Evolutionary conservation across 2,113 vertebrate species (phyloP).

Genomic region (Martes martes): DNA sequence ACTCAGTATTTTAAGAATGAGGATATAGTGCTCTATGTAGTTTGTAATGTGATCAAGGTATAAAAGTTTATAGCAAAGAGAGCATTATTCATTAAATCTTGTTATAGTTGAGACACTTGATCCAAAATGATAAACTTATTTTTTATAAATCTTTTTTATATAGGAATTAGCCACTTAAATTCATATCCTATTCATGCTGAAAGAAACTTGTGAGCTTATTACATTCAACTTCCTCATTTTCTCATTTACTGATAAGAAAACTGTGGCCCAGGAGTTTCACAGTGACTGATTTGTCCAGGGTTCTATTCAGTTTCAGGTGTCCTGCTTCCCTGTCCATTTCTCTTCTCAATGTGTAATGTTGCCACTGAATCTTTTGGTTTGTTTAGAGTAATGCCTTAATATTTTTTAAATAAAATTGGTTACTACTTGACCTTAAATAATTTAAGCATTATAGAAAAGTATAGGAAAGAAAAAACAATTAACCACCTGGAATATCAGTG

Average conservation of each 20-base stretch:
- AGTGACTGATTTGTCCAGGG: not conserved
- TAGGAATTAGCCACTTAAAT: conserved; percentile 11
- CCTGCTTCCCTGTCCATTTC: not conserved
- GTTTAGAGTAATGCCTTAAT: not conserved
- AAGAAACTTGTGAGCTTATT: conserved; percentile 6
- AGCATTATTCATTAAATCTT: conserved; percentile 28
- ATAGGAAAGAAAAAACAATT: not conserved
- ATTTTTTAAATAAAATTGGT: not conserved
- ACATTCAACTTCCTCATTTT: conserved; percentile 21
- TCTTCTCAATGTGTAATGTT: not conserved
- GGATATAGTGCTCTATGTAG: not conserved
- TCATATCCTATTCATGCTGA: not conserved
- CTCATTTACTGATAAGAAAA: not conserved
- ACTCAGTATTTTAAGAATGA: conserved; percentile 22
- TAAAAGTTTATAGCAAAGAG: conserved; percentile 5
- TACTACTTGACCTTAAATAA: conserved; percentile 15
- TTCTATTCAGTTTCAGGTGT: not conserved
- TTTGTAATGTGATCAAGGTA: not conserved
- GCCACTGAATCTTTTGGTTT: not conserved
- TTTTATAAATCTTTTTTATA: not conserved
- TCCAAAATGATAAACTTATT: not conserved
- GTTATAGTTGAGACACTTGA: not conserved
- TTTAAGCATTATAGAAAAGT: not conserved
- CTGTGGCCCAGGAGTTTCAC: not conserved
- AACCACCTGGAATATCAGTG: not conserved